These are phyloP conservation scores for Ischnura elegans DNA, from an alignment of 2,888 invertebrate species.

Conservation along the genomic window DNA sequence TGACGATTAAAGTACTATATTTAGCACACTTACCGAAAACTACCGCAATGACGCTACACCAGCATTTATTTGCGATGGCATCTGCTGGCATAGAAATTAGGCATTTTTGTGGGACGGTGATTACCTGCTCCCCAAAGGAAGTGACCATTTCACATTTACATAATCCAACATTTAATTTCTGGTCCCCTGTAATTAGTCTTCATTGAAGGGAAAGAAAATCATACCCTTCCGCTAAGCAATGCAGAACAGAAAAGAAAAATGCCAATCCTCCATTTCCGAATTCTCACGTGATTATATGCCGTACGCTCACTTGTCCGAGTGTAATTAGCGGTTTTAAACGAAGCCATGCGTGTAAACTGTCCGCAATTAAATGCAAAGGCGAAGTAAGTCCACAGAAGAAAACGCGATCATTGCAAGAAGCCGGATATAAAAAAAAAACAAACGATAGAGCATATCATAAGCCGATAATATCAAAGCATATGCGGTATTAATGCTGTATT, in stretches of 20 bases:
- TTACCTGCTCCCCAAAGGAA: neutral
- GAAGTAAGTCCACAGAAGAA: neutral
- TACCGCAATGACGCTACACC: no score
- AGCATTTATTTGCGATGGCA: no score
- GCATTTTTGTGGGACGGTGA: neutral
- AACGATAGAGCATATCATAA: no score
- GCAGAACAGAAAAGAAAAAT: neutral
- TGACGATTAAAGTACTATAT: no score
- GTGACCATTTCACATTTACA: neutral
- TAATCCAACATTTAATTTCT: neutral
- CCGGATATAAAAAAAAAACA: no score
- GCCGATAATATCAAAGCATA: no score
- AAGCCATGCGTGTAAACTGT: neutral
- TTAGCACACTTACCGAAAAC: no score
- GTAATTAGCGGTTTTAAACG: neutral
- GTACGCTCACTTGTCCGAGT: neutral
- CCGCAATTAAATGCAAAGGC: neutral
- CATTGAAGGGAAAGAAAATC: neutral
- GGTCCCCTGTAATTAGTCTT: neutral
- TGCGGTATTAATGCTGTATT: no score
- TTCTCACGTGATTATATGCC: neutral
- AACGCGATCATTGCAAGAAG: neutral
- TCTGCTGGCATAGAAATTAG: no score
- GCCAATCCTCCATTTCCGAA: neutral
- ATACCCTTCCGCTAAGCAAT: neutral